A percentile compares a stretch with the other conserved stretches of the same genome.
Conservation (phyloP, 2,797 vertebrate genomes). For the Adrianichthys oophorus region DNA sequence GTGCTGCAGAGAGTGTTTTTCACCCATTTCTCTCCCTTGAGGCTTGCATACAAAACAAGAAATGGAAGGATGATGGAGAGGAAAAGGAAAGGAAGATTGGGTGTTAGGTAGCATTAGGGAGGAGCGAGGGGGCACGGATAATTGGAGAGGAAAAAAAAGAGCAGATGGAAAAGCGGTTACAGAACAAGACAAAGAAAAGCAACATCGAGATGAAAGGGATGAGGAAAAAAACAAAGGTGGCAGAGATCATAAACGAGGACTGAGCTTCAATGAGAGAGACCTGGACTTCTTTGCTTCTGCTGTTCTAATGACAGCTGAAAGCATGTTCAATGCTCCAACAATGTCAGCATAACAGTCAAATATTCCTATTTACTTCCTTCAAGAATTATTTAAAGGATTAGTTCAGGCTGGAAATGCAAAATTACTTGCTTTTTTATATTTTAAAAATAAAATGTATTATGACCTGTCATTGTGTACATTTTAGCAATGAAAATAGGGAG, state of each 20-base stretch:
- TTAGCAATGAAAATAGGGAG: no score
- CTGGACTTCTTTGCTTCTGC: conserved; percentile 28
- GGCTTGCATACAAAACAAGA: conserved; percentile 72
- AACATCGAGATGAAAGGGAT: conserved; percentile 55
- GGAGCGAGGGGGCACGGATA: conserved; percentile 37
- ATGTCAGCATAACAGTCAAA: conserved; percentile 29
- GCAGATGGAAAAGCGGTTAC: neutral
- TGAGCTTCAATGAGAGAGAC: conserved; percentile 37
- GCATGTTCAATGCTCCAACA: conserved; percentile 48
- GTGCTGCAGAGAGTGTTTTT: conserved; percentile 76
- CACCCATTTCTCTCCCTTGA: conserved; percentile 66
- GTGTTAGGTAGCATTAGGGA: conserved; percentile 54
- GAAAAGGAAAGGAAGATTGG: conserved; percentile 48
- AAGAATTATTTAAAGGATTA: no score
- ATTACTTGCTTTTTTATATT: no score
- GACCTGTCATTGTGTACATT: no score
- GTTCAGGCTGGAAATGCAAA: no score
- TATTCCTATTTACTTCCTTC: conserved; percentile 6
- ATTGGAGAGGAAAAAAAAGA: conserved; percentile 42
- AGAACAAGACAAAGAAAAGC: no score
- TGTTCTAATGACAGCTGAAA: conserved; percentile 60
- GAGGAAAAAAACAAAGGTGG: conserved; percentile 46
- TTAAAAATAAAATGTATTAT: no score
- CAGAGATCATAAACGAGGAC: conserved; percentile 58
- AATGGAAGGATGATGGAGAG: conserved; percentile 60